Evolutionary conservation across 1,140 invertebrate genomes (phyloP).

Genomic region (Argopecten irradians): DNA sequence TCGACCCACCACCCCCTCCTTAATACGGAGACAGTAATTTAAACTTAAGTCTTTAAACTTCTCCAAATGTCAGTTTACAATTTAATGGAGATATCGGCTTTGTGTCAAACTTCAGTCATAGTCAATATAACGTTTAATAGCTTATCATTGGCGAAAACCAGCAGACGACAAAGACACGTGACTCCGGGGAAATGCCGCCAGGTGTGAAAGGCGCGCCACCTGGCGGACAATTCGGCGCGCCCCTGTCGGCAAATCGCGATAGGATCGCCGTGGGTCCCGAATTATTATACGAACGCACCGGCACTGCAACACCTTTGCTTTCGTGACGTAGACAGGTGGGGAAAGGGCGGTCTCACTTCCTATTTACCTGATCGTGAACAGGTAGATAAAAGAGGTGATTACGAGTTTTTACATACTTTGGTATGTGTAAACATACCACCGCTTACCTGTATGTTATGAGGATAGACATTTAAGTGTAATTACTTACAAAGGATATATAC

Average conservation of each 20-base stretch:
- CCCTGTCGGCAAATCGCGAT: neutral
- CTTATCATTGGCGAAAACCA: neutral
- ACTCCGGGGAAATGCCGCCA: neutral
- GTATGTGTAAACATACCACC: neutral
- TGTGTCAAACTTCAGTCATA: neutral
- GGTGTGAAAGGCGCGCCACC: constrained; percentile 11
- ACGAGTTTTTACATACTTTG: constrained; percentile 1
- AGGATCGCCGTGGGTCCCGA: constrained; percentile 2
- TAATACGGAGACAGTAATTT: neutral
- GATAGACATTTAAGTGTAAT: neutral
- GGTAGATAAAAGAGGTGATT: neutral
- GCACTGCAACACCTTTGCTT: neutral
- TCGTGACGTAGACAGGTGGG: constrained; percentile 13
- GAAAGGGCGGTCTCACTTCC: neutral
- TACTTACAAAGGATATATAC: neutral
- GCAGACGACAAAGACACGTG: neutral
- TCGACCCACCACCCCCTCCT: neutral
- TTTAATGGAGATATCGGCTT: constrained; percentile 7
- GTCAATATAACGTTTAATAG: neutral
- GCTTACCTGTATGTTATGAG: constrained; percentile 14
- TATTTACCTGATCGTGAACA: neutral
- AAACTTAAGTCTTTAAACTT: neutral
- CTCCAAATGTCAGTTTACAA: neutral
- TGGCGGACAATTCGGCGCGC: neutral
- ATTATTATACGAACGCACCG: neutral